These are phyloP conservation scores for Napeogenes sylphis DNA, from an alignment of 2,888 invertebrate genomes.

Conservation along the genomic window DNA sequence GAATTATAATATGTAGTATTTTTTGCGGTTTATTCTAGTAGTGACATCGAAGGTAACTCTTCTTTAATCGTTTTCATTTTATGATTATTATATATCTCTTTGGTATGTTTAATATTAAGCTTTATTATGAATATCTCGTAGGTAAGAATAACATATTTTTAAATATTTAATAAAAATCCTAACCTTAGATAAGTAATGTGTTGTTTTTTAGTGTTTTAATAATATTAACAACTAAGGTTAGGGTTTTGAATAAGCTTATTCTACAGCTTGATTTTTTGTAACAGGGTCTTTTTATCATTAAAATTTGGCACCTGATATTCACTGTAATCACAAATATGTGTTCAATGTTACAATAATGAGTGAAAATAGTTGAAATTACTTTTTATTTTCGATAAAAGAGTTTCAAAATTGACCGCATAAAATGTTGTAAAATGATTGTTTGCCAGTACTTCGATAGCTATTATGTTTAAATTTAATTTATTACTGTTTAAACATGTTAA, in stretches of 20 bases:
- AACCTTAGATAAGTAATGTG: conserved; percentile 20
- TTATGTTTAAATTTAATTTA: conserved; percentile 51
- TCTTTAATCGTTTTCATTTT: conserved; percentile 15
- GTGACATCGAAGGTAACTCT: conserved; percentile 15
- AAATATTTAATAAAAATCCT: conserved; percentile 20
- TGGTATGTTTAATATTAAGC: conserved; percentile 22
- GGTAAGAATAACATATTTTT: conserved; percentile 23
- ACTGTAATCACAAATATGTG: conserved; percentile 42
- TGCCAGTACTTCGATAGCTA: conserved; percentile 53
- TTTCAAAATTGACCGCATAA: conserved; percentile 46
- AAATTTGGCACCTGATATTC: conserved; percentile 52
- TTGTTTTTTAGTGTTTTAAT: conserved; percentile 17
- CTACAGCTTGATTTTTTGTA: conserved; percentile 32
- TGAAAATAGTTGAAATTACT: conserved; percentile 43
- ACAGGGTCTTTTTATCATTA: conserved; percentile 68
- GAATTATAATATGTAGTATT: neutral
- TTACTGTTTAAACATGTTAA: conserved; percentile 42
- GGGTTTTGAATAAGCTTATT: conserved; percentile 28
- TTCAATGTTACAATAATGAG: conserved; percentile 45
- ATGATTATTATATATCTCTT: conserved; percentile 16
- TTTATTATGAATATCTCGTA: conserved; percentile 24
- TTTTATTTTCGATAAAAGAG: conserved; percentile 53
- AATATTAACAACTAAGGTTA: conserved; percentile 27
- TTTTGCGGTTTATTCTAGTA: conserved; percentile 2
- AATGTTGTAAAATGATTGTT: conserved; percentile 39